Evolutionary conservation across 2,797 vertebrate species (phyloP).

Genomic region (Phylloscopus collybita): DNA sequence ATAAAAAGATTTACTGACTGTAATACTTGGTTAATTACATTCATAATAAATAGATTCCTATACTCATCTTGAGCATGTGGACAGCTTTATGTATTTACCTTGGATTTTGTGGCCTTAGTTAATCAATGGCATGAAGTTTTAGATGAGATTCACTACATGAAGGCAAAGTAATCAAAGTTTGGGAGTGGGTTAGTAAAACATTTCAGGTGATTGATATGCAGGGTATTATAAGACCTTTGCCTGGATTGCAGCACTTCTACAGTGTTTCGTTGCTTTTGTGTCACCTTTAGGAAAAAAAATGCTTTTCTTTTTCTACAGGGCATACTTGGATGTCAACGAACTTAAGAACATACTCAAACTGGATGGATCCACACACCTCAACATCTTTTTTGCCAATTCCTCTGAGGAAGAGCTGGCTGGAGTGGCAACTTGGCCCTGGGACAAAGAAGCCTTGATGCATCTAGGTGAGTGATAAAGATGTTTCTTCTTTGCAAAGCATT

Average conservation of each 20-base stretch:
- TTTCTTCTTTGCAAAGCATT: constrained; percentile 55
- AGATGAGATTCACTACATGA: constrained; percentile 18
- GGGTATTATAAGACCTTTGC: constrained; percentile 1
- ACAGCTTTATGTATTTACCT: constrained; percentile 47
- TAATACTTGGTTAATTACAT: constrained; percentile 32
- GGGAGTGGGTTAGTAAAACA: constrained; percentile 38
- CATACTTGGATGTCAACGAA: constrained; percentile 97
- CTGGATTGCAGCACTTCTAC: constrained; percentile 25
- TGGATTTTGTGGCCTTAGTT: constrained; percentile 47
- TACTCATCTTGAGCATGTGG: constrained; percentile 5
- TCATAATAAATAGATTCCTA: constrained; percentile 20
- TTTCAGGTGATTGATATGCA: not conserved
- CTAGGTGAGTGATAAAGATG: constrained; percentile 84
- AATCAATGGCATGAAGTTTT: constrained; percentile 23
- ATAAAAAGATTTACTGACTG: constrained; percentile 29
- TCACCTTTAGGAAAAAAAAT: not conserved
- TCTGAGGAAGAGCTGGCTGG: constrained; percentile 97
- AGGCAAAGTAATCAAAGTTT: constrained; percentile 49
- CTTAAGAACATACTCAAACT: constrained; percentile 93
- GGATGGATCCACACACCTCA: constrained; percentile 95
- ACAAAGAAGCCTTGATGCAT: constrained; percentile 97
- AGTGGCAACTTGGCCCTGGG: constrained; percentile 98
- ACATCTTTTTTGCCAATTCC: constrained; percentile 98
- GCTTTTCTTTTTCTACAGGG: constrained; percentile 80
- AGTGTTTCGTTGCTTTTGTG: not conserved